Percentiles rank a stretch among this genome's conserved stretches.
These are phyloP conservation scores for Exaiptasia diaphana DNA, from an alignment of 64 coral and sea anemone genomes.

Conservation along the genomic window DNA sequence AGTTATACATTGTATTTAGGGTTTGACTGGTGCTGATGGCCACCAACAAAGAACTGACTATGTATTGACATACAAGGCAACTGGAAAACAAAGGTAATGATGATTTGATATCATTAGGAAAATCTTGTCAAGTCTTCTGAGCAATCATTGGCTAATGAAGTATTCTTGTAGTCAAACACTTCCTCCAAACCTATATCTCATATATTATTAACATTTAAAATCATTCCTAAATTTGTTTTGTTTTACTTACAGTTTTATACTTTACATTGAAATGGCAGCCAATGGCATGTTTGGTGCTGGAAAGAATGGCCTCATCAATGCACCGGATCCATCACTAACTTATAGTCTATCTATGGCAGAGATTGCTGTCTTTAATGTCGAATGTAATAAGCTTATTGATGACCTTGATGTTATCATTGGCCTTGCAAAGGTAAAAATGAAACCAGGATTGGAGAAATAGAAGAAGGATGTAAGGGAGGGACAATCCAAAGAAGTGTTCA, in stretches of 20 bases:
- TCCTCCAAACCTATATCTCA: no score
- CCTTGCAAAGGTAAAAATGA: conserved; percentile 73
- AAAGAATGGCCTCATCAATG: conserved; percentile 76
- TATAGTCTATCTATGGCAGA: conserved; percentile 91
- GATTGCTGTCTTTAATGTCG: conserved; percentile 75
- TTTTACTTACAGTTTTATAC: conserved; percentile 24
- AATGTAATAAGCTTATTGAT: conserved; percentile 67
- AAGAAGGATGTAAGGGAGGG: no score
- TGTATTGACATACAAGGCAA: conserved; percentile 47
- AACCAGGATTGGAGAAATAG: neutral
- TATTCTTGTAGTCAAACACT: no score
- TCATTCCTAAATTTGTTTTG: neutral
- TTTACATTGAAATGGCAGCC: conserved; percentile 94
- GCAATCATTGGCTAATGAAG: no score
- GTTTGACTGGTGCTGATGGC: conserved; percentile 83
- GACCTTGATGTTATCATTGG: conserved; percentile 84
- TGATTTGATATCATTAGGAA: neutral
- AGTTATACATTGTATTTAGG: conserved; percentile 24
- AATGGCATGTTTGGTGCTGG: conserved; percentile 99
- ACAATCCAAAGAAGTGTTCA: no score
- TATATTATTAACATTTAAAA: no score
- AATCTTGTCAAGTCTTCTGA: no score
- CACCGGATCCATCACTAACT: conserved; percentile 67
- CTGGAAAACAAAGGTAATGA: neutral
- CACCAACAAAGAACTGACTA: conserved; percentile 89